Evolutionary conservation across 1,140 invertebrate species (phyloP).

Genomic region (Muscidifurax raptorellus): DNA sequence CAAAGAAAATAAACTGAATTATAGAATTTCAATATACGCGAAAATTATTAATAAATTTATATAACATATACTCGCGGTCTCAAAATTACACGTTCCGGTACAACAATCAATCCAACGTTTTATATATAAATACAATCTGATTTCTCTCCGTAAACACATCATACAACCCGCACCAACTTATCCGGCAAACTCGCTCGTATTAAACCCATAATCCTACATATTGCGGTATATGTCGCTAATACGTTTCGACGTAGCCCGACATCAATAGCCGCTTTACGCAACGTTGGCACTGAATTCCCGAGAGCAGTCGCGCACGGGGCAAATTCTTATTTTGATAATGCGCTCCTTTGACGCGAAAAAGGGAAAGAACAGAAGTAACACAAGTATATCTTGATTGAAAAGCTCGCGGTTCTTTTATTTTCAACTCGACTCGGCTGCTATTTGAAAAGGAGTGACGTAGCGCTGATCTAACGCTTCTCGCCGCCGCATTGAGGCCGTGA

Average conservation of each 20-base stretch:
- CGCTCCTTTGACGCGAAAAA: background rate
- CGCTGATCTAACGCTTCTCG: background rate
- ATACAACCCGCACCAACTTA: background rate
- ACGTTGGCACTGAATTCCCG: background rate
- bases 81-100: background rate
- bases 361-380: background rate
- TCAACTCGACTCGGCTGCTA: background rate
- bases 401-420: background rate
- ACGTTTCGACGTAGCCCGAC: background rate
- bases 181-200: background rate
- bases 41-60: too few species aligned
- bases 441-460: background rate
- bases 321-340: constrained; percentile 6
- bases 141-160: background rate
- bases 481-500: background rate
- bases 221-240: background rate
- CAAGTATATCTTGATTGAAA: constrained; percentile 16
- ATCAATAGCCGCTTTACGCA: background rate
- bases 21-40: background rate
- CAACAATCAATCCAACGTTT: too few species aligned
- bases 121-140: too few species aligned
- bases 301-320: background rate
- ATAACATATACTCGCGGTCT: too few species aligned
- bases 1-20: background rate
- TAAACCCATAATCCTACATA: background rate